Base-by-base conservation (phyloP, 2,113 vertebrate species). In the Egretta garzetta region DNA sequence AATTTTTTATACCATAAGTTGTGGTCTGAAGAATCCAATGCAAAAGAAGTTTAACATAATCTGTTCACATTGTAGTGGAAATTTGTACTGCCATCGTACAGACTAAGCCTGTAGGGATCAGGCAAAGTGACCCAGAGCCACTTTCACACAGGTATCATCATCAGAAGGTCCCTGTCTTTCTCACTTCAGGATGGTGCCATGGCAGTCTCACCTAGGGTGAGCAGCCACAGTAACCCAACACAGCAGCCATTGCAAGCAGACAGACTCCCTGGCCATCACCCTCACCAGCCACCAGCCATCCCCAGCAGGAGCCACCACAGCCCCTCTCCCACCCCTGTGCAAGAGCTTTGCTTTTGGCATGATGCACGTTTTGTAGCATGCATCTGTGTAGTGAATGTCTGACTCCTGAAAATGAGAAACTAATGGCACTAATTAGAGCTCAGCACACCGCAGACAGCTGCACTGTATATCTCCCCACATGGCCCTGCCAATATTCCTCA, bases 261-360 rank as follows among this genome's bases (percentile, higher is more conserved):
- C 13, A 1, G 14, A 32, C 2, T 64, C 9, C 14, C 13, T 50
- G 33, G 6, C 6, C 11, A 9, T 4, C 5, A 0, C 55, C 35
- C 10, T 32, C 4, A 3, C 14, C 3, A 1, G 39, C 8, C 16
- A 12, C 14, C 1, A 4, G 12, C 28, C 24, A 35, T 7, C 28
- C 33, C 5, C 27, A 30, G 12, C 24, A 52, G 20, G 3, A 68
- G 12, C 14, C 47, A 33, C 5, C 6, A 43, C 27, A 64, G 22
- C 10, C 4, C 1, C 6, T 35, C 22, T 85, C 24, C 59, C 1
- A 0, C 22, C 21, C 19, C 14, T 0, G 0, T 2, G 3, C 14
- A 71, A 56, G 6, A 24, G 1, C 15, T 77, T 56, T 70, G 28
- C 19, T 71, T 5, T 33, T 43, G 55, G 6, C 1, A 0, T 22